A percentile compares a stretch with the other conserved stretches of the same genome.
These are phyloP conservation scores for Cephalopholis sonnerati DNA, from an alignment of 2,113 vertebrate genomes.

Conservation along the genomic window DNA sequence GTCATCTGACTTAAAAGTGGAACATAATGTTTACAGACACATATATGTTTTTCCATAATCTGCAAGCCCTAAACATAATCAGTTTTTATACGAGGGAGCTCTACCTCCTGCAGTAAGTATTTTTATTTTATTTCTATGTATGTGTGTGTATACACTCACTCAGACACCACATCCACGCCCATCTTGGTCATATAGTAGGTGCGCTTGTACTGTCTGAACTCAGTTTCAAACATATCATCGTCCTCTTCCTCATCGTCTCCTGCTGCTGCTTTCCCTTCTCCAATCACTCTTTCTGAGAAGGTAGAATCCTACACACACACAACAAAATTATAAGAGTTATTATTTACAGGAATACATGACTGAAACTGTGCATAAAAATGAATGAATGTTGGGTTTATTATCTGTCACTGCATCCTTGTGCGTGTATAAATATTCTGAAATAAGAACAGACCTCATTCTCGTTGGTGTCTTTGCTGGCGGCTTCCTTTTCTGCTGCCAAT, in stretches of 20 bases:
- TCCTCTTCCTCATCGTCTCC: conserved; percentile 92
- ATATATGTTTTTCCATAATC: not conserved
- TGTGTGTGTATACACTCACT: conserved; percentile 85
- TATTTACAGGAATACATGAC: not conserved
- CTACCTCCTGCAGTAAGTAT: not conserved
- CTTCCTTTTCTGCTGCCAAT: conserved; percentile 93
- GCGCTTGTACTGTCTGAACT: conserved; percentile 98
- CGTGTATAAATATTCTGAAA: not conserved
- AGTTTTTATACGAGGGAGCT: not conserved
- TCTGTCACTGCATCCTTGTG: not conserved
- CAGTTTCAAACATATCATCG: conserved; percentile 97
- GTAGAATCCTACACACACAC: conserved; percentile 79
- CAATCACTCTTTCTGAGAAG: conserved; percentile 69
- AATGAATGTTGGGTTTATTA: not conserved
- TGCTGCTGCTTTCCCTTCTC: conserved; percentile 78
- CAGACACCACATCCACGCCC: conserved; percentile 95
- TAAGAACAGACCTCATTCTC: conserved; percentile 84
- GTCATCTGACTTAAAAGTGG: not conserved
- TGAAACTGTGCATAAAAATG: not conserved
- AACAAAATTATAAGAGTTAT: not conserved
- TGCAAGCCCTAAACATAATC: not conserved
- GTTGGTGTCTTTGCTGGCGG: conserved; percentile 83
- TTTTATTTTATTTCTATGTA: no score
- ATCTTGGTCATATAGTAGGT: conserved; percentile 99
- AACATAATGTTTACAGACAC: not conserved